Evolutionary conservation across 2,113 vertebrate genomes (phyloP), one percentile per base, ranked within the genome.

Genomic region (Carettochelys insculpta): DNA sequence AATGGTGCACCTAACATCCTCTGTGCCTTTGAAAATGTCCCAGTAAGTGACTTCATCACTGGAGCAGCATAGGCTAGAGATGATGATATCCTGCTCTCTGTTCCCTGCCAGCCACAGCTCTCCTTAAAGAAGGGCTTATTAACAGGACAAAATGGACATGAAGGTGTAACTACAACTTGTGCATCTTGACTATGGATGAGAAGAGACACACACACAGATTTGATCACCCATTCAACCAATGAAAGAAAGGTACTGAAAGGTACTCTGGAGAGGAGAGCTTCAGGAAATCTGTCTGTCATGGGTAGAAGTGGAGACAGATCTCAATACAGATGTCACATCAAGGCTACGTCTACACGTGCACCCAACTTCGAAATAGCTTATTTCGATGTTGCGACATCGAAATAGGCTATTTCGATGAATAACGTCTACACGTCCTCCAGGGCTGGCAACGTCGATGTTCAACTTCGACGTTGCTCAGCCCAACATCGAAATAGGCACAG

Each of bases 301-400:
- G 92, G 91, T 85, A 95, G 87, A 89, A 95, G 93, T 84, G 87
- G 80, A 95, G 88, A 94, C 76, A 93, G 96, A 94, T 95, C 93
- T 95, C 84, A 85, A 95, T 91, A 83, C 53, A 90, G 76, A 86
- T 83, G 89, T 95, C 78, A 31, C 77, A 80, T 89, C 80, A n/a
- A n/a, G n/a, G n/a, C n/a, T n/a, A n/a, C n/a, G n/a, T n/a, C n/a
- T n/a, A n/a, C n/a, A n/a, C n/a, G n/a, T n/a, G n/a, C n/a, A n/a
- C n/a, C n/a, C n/a, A n/a, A n/a, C n/a, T n/a, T n/a, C n/a, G n/a
- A n/a, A n/a, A n/a, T n/a, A n/a, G n/a, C n/a, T n/a, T n/a, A n/a
- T n/a, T n/a, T n/a, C n/a, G n/a, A n/a, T n/a, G n/a, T n/a, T n/a
- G n/a, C n/a, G n/a, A n/a, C n/a, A n/a, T n/a, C n/a, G n/a, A n/a